Evolutionary conservation across 2,888 invertebrate genomes (phyloP).

Genomic region (Drosophila pseudotalamancana): DNA sequence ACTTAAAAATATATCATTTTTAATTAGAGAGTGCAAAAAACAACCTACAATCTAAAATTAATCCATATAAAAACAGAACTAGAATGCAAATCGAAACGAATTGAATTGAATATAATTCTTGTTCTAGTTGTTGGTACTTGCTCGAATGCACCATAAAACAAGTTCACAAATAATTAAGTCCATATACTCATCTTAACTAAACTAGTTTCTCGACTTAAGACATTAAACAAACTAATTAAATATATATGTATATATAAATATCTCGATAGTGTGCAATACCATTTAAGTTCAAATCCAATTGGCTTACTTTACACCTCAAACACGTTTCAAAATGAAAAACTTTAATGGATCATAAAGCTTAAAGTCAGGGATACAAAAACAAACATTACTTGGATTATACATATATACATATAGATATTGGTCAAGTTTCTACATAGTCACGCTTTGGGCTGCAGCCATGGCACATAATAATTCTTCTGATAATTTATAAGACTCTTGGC

Average conservation of each 20-base stretch:
- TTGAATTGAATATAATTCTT: constrained; percentile 2
- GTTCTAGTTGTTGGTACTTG: constrained; percentile 19
- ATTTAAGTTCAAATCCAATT: constrained; percentile 22
- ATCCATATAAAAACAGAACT: constrained; percentile 21
- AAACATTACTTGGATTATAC: no score
- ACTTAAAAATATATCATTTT: no score
- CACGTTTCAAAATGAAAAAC: constrained; percentile 16
- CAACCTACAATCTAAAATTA: constrained; percentile 13
- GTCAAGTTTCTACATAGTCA: constrained; percentile 55
- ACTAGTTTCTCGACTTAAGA: constrained; percentile 35
- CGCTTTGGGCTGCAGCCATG: constrained; percentile 56
- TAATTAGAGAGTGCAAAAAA: constrained; percentile 4
- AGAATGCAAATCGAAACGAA: constrained; percentile 39
- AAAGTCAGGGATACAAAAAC: constrained; percentile 35
- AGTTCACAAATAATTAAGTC: constrained; percentile 38
- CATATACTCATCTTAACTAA: constrained; percentile 43
- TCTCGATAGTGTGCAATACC: constrained; percentile 1
- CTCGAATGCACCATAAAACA: constrained; percentile 22
- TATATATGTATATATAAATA: background rate
- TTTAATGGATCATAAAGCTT: constrained; percentile 31
- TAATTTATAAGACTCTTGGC: constrained; percentile 24
- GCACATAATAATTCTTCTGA: constrained; percentile 33
- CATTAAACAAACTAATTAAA: constrained; percentile 18
- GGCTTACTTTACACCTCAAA: constrained; percentile 38
- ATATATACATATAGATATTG: background rate